Base-by-base conservation (phyloP, 2,888 invertebrate species). In the Suillia variegata region DNA sequence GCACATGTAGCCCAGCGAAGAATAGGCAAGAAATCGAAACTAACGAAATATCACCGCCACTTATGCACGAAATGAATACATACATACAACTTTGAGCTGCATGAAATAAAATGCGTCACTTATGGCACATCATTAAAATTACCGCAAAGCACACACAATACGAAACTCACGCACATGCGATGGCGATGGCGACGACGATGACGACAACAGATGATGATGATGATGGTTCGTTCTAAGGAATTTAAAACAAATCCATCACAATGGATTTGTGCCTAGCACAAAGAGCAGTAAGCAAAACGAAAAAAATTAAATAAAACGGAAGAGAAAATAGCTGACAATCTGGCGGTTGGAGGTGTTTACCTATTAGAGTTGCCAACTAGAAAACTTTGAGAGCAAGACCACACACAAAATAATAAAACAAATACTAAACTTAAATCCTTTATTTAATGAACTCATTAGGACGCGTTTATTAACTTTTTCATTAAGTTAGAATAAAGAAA, bases 81-180 rank as follows among this genome's bases (percentile, higher is more conserved):
- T 6, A 38, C 6, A 38, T 8, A 13, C 4, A 38, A 38, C n/a
- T 4, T 8, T 38, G 12, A 13, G 38, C 10, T 59, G 47, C 58
- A 55, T 51, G 38, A 18, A 34, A 62, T 38, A 61, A 61, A 58
- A 55, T 60, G 62, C 63, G 65, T 65, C 66, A 66, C 66, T 66
- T 64, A 64, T 64, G 66, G 66, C 66, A 66, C 66, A 66, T 66
- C 66, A 66, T 66, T 66, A 66, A 66, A 66, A 62, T 64, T 61
- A 64, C 64, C 66, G 53, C 62, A 62, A 54, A 61, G 56, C 58
- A 64, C 57, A 66, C 64, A 66, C 56, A 50, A 51, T 49, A 49
- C 6, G 6, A 38, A 38, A 38, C 38, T 38, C 38, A 38, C 38
- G 38, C 38, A 38, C 38, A 38, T 38, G 38, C n/a, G 38, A 8